A percentile compares a stretch with the other conserved stretches of the same genome.
phyloP scores from a whole-genome alignment of 1,140 invertebrate genomes.

The Pseudobourletiella spinata region DNA sequence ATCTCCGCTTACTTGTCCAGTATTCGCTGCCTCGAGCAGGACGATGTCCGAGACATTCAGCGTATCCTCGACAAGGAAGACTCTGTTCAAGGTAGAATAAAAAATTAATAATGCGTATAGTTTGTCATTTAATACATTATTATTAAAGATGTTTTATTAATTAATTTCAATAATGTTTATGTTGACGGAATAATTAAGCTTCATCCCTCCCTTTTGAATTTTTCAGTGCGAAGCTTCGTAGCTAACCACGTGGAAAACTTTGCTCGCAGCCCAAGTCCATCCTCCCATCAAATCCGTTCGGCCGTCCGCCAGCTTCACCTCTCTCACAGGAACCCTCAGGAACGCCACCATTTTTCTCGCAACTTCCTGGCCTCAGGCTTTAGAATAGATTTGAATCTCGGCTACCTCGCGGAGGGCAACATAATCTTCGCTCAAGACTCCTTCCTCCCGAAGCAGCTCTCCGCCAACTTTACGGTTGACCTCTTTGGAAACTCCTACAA shows the following conservation, averaged over 20 bases:
- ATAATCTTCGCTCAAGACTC: slow-evolving; percentile 82
- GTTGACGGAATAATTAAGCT: no score
- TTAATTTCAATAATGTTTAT: no score
- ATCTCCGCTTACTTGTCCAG: slow-evolving; percentile 74
- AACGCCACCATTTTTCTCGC: slow-evolving; percentile 62
- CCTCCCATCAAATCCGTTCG: slow-evolving; percentile 55
- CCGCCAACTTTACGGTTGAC: slow-evolving; percentile 72
- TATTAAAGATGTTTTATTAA: no score
- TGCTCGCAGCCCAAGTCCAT: slow-evolving; percentile 61
- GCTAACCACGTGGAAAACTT: slow-evolving; percentile 68
- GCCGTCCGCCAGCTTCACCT: slow-evolving; percentile 54
- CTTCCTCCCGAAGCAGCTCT: slow-evolving; percentile 68
- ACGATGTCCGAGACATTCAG: slow-evolving; percentile 58
- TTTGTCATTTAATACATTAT: no score
- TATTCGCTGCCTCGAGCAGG: slow-evolving; percentile 59
- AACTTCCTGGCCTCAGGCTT: slow-evolving; percentile 70
- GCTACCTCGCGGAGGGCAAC: slow-evolving; percentile 58
- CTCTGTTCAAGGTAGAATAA: slow-evolving; percentile 44
- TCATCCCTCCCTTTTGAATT: no score
- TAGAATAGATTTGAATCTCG: slow-evolving; percentile 58
- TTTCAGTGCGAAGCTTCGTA: slow-evolving; percentile 78
- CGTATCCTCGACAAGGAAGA: slow-evolving; percentile 58
- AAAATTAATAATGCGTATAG: no score
- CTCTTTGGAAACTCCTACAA: slow-evolving; percentile 79
- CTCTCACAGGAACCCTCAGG: slow-evolving; percentile 62